Evolutionary conservation across 2,888 invertebrate genomes (phyloP), one percentile per base, ranked within the genome.

Genomic region (Ligdia adustata): DNA sequence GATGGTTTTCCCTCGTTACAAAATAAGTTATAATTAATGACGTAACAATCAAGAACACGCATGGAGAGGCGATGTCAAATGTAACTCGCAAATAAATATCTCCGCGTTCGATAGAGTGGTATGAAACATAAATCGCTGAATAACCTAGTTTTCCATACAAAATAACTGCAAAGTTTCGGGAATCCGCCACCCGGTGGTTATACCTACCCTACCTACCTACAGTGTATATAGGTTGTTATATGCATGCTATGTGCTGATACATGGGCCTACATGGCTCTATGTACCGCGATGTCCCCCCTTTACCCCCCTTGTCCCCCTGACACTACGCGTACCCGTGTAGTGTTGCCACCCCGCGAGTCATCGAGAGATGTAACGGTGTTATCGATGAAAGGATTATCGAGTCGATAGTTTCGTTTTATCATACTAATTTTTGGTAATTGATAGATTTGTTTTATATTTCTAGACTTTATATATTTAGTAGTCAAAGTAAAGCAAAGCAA

Each of bases 91-190:
- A 22, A 22, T 39, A 27, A 49, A 49, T 43, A 45, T 28, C 34
- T 18, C 5, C 13, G 38, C 11, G n/a, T 39, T 46, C 49, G 64
- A 74, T 73, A 66, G 72, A 60, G 72, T n/a, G n/a, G n/a, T n/a
- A n/a, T n/a, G n/a, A n/a, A n/a, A n/a, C 72, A 81, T 83, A 83
- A 85, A 85, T 85, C 79, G 80, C 64, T 64, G 79, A 75, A 86
- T 89, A 90, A 89, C 89, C 89, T 88, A 90, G 88, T 88, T 89
- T 89, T 79, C 83, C 79, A 81, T 82, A 83, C 85, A 84, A 84
- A 88, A 89, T 89, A 88, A 82, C 87, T 86, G 86, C 87, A 86
- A 89, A 88, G 82, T 89, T 87, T 90, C 87, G 88, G 88, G 82
- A 75, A 75, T 77, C 72, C 72, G 72, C 22, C 40, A 34, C 20